Evolutionary conservation across 2,797 vertebrate species (phyloP).

Genomic region (Limosa lapponica): DNA sequence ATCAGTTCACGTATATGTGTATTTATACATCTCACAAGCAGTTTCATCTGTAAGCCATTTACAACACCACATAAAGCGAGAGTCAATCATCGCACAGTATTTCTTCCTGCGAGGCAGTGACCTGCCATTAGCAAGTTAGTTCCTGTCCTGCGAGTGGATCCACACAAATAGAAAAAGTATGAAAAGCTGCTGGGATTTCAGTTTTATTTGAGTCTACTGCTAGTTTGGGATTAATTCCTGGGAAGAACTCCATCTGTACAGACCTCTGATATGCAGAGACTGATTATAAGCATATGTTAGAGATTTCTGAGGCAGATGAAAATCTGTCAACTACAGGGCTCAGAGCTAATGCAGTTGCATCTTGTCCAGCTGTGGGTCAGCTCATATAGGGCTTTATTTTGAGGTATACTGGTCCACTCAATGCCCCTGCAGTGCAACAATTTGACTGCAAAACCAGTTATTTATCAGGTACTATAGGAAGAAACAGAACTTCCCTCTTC

Average conservation of each 20-base stretch:
- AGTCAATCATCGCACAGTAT: background rate
- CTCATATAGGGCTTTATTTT: background rate
- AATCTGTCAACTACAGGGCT: conserved; percentile 9
- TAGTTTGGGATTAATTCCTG: conserved; percentile 48
- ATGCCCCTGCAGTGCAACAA: background rate
- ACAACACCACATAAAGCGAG: background rate
- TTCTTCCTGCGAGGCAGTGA: background rate
- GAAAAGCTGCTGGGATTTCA: conserved; percentile 7
- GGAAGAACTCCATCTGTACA: conserved; percentile 46
- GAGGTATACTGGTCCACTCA: background rate
- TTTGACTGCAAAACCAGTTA: background rate
- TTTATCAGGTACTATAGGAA: background rate
- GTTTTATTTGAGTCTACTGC: conserved; percentile 33
- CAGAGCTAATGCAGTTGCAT: background rate
- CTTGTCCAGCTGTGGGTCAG: conserved; percentile 14
- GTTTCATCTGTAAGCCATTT: background rate
- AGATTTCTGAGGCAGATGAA: conserved; percentile 33
- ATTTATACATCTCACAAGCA: background rate
- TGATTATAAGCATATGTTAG: conserved; percentile 55
- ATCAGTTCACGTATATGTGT: background rate
- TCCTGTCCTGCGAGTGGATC: background rate
- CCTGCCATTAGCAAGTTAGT: background rate
- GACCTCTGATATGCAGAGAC: conserved; percentile 1
- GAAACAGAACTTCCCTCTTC: background rate
- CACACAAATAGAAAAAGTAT: background rate